Conservation (phyloP, 2,888 invertebrate genomes). For the Rotaria sp. region DNA sequence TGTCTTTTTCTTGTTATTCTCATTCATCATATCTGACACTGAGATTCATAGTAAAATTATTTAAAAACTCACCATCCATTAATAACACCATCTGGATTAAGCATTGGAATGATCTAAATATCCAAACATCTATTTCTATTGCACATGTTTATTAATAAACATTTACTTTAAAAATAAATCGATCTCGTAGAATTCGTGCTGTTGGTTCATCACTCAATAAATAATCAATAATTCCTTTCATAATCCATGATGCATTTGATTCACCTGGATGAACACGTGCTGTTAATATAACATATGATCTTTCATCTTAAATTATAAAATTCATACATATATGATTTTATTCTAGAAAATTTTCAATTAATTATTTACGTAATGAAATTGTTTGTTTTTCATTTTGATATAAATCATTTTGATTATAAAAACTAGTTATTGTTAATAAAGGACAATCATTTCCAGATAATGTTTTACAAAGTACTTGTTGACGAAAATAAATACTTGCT, state of each 20-base stretch:
- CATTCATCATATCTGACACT: no score
- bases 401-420: neutral
- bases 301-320: conserved; percentile 42
- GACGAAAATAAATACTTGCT: conserved; percentile 62
- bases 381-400: neutral
- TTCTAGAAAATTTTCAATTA: neutral
- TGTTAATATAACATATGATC: conserved; percentile 64
- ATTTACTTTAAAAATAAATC: conserved; percentile 59
- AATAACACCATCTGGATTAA: conserved; percentile 78
- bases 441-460: conserved; percentile 69
- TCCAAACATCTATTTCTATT: no score
- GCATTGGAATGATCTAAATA: conserved; percentile 74
- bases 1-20: no score
- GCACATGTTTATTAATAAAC: neutral
- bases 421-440: conserved; percentile 66
- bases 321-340: neutral
- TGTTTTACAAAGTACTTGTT: conserved; percentile 67
- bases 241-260: conserved; percentile 78
- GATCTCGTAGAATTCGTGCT: conserved; percentile 63
- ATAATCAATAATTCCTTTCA: conserved; percentile 69
- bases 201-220: conserved; percentile 58
- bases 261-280: conserved; percentile 79
- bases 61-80: conserved; percentile 66
- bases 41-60: no score
- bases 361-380: neutral